Conservation (phyloP, 2,113 vertebrate genomes). For the Malurus cyaneus region DNA sequence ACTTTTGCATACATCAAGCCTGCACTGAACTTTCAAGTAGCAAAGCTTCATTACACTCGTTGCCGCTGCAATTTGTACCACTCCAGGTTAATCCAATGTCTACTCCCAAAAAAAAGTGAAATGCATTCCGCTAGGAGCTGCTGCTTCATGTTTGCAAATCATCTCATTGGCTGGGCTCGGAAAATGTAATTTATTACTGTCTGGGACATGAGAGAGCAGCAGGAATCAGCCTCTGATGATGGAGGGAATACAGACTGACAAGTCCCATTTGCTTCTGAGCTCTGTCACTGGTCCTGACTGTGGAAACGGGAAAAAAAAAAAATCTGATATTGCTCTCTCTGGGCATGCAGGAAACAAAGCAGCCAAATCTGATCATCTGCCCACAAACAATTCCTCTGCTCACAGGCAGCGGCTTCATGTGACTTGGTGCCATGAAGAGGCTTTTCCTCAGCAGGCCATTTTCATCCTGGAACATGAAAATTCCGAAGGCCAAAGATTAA, state of each 20-base stretch:
- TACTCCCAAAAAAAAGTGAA: not conserved
- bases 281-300: not conserved
- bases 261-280: not conserved
- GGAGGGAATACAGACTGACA: slow-evolving; percentile 8
- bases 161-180: not conserved
- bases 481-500: not conserved
- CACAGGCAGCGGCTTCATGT: not conserved
- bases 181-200: slow-evolving; percentile 28
- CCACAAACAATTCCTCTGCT: not conserved
- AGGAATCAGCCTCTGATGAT: not conserved
- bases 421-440: not conserved
- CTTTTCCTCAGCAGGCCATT: not conserved
- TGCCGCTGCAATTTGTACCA: not conserved
- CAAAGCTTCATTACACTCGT: not conserved
- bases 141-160: slow-evolving; percentile 2
- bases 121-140: not conserved
- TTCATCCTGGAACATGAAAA: not conserved
- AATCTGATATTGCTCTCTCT: not conserved
- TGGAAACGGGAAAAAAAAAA: not conserved
- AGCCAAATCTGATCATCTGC: not conserved
- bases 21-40: not conserved
- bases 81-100: not conserved
- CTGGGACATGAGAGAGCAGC: not conserved
- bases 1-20: not conserved
- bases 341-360: not conserved